A percentile compares a stretch with the other conserved stretches of the same genome.
These are phyloP conservation scores for Xanthostigma xanthostigma DNA, from an alignment of 2,888 invertebrate species.

Conservation along the genomic window DNA sequence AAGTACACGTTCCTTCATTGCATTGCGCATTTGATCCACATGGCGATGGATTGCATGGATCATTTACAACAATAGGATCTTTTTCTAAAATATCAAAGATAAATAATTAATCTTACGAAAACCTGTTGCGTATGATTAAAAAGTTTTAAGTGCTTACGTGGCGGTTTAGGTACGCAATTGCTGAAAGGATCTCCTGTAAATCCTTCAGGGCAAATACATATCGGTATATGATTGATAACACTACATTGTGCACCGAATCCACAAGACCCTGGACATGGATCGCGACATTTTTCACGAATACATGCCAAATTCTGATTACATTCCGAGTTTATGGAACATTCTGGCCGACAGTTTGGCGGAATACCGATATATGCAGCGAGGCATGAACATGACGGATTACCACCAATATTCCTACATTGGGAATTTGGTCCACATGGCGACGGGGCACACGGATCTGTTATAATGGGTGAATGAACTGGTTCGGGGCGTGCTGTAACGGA, in stretches of 20 bases:
- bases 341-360: constrained; percentile 52
- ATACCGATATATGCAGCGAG: constrained; percentile 42
- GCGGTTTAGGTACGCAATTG: constrained; percentile 26
- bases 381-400: constrained; percentile 44
- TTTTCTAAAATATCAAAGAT: background rate
- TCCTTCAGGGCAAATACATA: constrained; percentile 42
- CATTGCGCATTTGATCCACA: constrained; percentile 56
- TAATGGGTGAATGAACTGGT: no score
- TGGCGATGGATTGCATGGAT: constrained; percentile 50
- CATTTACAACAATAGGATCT: constrained; percentile 19
- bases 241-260: constrained; percentile 40
- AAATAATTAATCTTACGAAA: background rate
- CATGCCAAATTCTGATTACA: constrained; percentile 50
- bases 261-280: constrained; percentile 56
- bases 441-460: constrained; percentile 42
- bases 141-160: constrained; percentile 10
- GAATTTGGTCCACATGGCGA: constrained; percentile 52
- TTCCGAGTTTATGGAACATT: constrained; percentile 50
- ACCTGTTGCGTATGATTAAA: background rate
- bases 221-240: constrained; percentile 45
- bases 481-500: no score
- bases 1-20: constrained; percentile 28
- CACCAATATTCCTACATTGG: constrained; percentile 37
- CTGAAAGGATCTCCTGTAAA: constrained; percentile 47
- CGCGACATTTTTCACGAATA: constrained; percentile 45